Base-by-base conservation (phyloP, 2,113 vertebrate species). In the Pituophis catenifer region DNA sequence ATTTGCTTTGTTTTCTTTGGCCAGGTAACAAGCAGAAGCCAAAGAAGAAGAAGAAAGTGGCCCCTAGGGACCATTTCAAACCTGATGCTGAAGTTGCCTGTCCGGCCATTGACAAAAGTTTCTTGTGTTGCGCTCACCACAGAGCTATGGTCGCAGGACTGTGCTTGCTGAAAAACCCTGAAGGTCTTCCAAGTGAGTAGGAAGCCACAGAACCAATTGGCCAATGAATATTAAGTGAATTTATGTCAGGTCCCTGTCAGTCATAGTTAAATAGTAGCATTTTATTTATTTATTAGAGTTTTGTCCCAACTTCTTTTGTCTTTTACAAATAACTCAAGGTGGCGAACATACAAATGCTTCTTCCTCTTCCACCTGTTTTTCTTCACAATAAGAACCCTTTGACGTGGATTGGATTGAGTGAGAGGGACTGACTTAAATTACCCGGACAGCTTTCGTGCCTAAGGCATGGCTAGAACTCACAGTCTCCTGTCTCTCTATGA, bases 81-180 rank as follows among this genome's bases (percentile, higher is more conserved):
- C 44, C 93, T 86, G 88, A 75, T 1, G 21, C 89, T 29, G 81
- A 62, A 24, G 65, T 93, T 85, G 93, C 90, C 0, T 52, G 89
- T 29, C 97, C 94, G 95, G 90, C 50, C 91, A 97, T 99, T 0
- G 99, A 99, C 95, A 98, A 97, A 95, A 98, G 98, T 93, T 99
- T 98, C 97, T 98, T 99, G 89, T 99, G 99, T 97, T 99, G 99
- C 8, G 97, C 98, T 94, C 99, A 99, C 95, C 99, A 99, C 95
- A 98, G 98, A 95, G 98, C 99, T 88, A 99, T 99, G 99, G 97
- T 99, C 0, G 98, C 99, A 0, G 98, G 98, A 89, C 98, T 99
- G 4, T 97, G 98, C 13, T 94, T 99, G 95, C 97, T 99, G 12
- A 96, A 96, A 29, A 95, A 96, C 85, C 95, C 97, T 0, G 24